Conservation (phyloP, 2,113 vertebrate genomes). For the Calypte anna region DNA sequence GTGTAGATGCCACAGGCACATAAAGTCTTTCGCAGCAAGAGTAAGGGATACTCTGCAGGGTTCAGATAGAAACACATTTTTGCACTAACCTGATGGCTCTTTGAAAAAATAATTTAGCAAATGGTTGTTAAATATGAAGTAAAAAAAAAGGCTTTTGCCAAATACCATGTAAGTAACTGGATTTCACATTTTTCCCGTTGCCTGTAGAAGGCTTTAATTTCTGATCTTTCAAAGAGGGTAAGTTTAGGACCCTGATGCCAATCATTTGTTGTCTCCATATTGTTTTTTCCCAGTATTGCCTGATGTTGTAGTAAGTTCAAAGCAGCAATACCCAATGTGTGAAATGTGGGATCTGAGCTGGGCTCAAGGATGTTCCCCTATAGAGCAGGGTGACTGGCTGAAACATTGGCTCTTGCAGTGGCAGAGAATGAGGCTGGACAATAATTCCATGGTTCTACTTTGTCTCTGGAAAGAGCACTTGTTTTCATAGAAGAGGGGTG, state of each 20-base stretch:
- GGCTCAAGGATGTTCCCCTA: background rate
- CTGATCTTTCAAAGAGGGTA: background rate
- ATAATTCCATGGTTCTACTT: background rate
- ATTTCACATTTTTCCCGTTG: background rate
- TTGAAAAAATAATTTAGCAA: background rate
- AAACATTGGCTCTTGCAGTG: background rate
- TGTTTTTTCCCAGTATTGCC: background rate
- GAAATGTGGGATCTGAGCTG: background rate
- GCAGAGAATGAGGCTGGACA: background rate
- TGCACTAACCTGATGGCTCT: background rate
- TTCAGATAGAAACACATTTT: background rate
- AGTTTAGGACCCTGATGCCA: background rate
- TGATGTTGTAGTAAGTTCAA: background rate
- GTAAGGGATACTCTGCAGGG: fast-evolving
- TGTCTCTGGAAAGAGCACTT: background rate
- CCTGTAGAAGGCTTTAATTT: background rate
- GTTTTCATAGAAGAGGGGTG: background rate
- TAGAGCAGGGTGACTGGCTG: background rate
- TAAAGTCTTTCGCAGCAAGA: fast-evolving
- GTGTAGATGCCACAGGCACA: background rate
- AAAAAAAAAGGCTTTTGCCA: background rate
- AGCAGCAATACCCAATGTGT: background rate
- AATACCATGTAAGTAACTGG: background rate
- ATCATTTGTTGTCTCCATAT: background rate
- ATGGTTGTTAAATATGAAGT: background rate